Base-by-base conservation (phyloP, 2,797 vertebrate genomes). In the Simalia tracyae region DNA sequence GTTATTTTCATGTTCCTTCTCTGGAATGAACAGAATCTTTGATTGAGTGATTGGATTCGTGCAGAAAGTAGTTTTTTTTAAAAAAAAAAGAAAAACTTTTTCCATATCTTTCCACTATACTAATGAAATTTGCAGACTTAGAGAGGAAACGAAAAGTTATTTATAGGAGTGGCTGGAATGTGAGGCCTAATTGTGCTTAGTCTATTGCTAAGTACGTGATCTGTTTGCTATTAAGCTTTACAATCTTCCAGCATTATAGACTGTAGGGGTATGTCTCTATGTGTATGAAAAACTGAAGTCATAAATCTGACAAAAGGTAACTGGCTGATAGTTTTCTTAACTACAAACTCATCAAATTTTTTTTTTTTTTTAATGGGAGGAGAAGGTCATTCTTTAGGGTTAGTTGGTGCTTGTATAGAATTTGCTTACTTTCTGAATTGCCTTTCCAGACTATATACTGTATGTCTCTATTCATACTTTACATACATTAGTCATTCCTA, bases 81-180 rank as follows among this genome's bases (percentile, higher is more conserved):
- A 54, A 24, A 19, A 54, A 24, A 19, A 14, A 66, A 42, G 6
- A 50, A 54, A 54, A 8, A 54, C 50, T 54, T 36, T 60, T 2
- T 86, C 66, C 19, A 5, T 95, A 95, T 96, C 97, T 98, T 98
- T 98, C 98, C 98, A 98, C 96, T 96, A 96, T 93, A 95, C 97
- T 98, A 98, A 99, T 98, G 98, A 98, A 98, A 98, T 98, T 98
- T 98, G 97, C 98, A 99, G 98, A 98, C 98, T 97, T 84, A 28
- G 97, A 98, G 97, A 98, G 98, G 98, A 99, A 98, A 98, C 97
- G 92, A 93, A 96, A 95, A 97, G 97, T 98, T 99, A 99, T 99
- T 99, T 99, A 98, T 98, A 99, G 98, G 98, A 97, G 97, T 92
- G 94, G 97, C 95, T 98, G 98, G 98, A 98, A 98, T 98, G 98